Conservation (phyloP, 2,113 vertebrate species). For the Podocnemis expansa region DNA sequence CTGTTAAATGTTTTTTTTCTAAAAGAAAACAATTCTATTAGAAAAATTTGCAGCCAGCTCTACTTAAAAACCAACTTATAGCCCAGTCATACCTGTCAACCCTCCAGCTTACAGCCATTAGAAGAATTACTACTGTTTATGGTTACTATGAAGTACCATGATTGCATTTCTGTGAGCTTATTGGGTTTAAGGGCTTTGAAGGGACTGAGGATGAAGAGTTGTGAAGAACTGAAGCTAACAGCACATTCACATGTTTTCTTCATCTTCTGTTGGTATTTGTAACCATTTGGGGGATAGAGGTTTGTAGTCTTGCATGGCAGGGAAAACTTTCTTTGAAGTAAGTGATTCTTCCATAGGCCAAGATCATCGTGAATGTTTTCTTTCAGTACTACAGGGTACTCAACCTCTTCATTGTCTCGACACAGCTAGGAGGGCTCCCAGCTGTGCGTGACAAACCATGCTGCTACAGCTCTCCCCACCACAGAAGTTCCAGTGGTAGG, state of each 20-base stretch:
- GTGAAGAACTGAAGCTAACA: neutral
- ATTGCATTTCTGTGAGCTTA: neutral
- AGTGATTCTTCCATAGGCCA: neutral
- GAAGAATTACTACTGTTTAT: neutral
- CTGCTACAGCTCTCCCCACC: too few species aligned
- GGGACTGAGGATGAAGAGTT: neutral
- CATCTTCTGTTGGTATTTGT: neutral
- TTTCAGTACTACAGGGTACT: accelerated
- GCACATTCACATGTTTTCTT: neutral
- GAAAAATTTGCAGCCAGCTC: neutral
- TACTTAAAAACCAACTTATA: neutral
- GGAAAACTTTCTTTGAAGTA: neutral
- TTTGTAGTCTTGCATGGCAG: neutral
- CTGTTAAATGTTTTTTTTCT: neutral
- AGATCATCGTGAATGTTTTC: accelerated
- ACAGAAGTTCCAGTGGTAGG: too few species aligned
- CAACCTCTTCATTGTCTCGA: too few species aligned
- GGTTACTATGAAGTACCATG: neutral
- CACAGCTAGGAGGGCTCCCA: too few species aligned
- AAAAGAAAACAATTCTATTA: neutral
- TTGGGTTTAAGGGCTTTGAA: neutral
- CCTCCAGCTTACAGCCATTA: neutral
- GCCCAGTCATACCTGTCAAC: too few species aligned
- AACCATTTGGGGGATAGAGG: neutral
- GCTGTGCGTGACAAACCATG: too few species aligned